A percentile compares a stretch with the other conserved stretches of the same genome.
Evolutionary conservation across 2,888 invertebrate genomes (phyloP).

Genomic region (Bembecia ichneumoniformis): DNA sequence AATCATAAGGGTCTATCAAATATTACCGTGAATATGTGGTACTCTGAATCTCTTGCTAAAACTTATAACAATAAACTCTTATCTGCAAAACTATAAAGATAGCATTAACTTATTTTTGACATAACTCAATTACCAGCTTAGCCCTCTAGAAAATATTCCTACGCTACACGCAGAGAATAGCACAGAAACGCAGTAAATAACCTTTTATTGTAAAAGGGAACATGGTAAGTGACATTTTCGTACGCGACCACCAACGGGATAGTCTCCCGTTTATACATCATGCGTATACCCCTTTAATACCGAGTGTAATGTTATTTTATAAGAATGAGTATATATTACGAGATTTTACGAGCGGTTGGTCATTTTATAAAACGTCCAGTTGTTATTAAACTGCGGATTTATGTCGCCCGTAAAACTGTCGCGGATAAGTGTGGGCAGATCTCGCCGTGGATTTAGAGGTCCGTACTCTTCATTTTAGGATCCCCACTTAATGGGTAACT

Average conservation of each 20-base stretch:
- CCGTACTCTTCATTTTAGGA: no score
- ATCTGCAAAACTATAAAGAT: neutral
- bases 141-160: neutral
- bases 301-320: neutral
- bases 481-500: no score
- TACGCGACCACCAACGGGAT: neutral
- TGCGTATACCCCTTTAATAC: neutral
- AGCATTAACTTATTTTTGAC: neutral
- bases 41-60: no score
- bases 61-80: no score
- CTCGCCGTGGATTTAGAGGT: no score
- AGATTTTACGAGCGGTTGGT: slow-evolving; percentile 1
- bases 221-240: neutral
- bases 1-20: no score
- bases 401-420: slow-evolving; percentile 28
- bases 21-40: no score
- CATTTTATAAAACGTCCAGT: slow-evolving; percentile 8
- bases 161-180: neutral
- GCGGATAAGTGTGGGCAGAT: no score
- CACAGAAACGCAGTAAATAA: neutral
- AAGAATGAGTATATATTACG: neutral
- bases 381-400: slow-evolving; percentile 33
- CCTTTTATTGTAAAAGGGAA: neutral
- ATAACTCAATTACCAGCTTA: neutral
- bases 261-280: neutral